Evolutionary conservation across 2,113 vertebrate species (phyloP).

Genomic region (Oxyura jamaicensis): DNA sequence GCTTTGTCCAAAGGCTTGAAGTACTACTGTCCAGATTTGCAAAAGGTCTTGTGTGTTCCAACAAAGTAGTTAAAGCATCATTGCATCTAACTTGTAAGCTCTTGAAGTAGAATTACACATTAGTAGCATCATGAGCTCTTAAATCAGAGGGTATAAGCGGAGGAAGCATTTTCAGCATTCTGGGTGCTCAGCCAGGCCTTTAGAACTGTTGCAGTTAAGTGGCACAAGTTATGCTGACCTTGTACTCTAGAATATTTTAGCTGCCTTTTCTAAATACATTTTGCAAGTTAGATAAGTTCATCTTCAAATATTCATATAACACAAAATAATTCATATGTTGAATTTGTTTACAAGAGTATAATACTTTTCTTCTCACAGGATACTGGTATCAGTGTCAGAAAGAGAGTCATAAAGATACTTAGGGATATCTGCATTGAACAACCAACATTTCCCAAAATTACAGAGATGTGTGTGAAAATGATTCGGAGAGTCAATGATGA

Average conservation of each 20-base stretch:
- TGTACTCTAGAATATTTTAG: background rate
- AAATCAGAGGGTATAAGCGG: background rate
- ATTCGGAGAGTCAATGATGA: slow-evolving; percentile 98
- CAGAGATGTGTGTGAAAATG: slow-evolving; percentile 99
- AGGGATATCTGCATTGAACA: slow-evolving; percentile 99
- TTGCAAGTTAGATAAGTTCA: background rate
- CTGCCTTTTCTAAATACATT: background rate
- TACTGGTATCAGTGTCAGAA: slow-evolving; percentile 98
- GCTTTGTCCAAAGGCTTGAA: background rate
- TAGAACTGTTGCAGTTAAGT: background rate
- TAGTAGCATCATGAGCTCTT: background rate
- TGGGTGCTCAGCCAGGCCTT: background rate
- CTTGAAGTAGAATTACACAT: background rate
- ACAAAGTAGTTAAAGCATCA: background rate
- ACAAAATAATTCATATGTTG: background rate
- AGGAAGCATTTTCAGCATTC: background rate
- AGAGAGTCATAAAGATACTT: slow-evolving; percentile 98
- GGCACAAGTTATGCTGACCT: background rate
- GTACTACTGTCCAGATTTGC: background rate
- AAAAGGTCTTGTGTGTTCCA: background rate
- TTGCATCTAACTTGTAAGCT: background rate
- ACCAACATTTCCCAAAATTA: slow-evolving; percentile 96
- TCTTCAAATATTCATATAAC: background rate
- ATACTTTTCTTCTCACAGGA: slow-evolving; percentile 80
- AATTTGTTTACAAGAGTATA: slow-evolving; percentile 17